Base-by-base conservation (phyloP, 2,888 invertebrate genomes). In the Sarcophaga variegata region DNA sequence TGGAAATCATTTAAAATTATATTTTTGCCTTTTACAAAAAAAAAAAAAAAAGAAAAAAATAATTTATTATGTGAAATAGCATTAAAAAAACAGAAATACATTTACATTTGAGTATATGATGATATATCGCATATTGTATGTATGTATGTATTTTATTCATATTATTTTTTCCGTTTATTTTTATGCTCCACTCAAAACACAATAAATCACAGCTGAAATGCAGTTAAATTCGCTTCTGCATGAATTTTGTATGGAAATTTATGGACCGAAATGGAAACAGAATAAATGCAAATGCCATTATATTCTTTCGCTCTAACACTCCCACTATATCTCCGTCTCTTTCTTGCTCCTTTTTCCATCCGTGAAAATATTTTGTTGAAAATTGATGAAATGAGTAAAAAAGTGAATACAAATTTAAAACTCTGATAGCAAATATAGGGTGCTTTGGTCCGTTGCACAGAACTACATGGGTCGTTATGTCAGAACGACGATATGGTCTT, bases 181-280 rank as follows among this genome's bases (percentile, higher is more conserved):
- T 14, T 14, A 54, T 54, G 54, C 17, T 79, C 47, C 74, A 75
- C 64, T 75, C 22, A 84, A 59, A 79, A 80, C 49, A 37, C 69
- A 76, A 84, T 84, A 84, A 84, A 84, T 84, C 79, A 80, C n/a
- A 80, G 3, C 17, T 37, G 20, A 81, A 83, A 64, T 82, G 60
- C 60, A 62, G 49, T 49, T 62, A 78, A 67, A 72, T 25, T 12
- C 54, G 6, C 66, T 66, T 62, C 81, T 80, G 70, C 64, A 82
- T 62, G 60, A 70, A 62, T 60, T 64, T 71, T 71, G 59, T 70
- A 71, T 82, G 17, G 12, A 80, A 77, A 72, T 81, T 69, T 77
- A 80, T 80, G 70, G 17, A 60, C 60, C 47, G 45, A 60, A 84
- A 63, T 20, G 47, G 22, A 70, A 84, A 63, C 27, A 60, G 14